Evolutionary conservation across 2,888 invertebrate genomes (phyloP), one percentile per base, ranked within the genome.

Genomic region (Bruchidius siliquastri): DNA sequence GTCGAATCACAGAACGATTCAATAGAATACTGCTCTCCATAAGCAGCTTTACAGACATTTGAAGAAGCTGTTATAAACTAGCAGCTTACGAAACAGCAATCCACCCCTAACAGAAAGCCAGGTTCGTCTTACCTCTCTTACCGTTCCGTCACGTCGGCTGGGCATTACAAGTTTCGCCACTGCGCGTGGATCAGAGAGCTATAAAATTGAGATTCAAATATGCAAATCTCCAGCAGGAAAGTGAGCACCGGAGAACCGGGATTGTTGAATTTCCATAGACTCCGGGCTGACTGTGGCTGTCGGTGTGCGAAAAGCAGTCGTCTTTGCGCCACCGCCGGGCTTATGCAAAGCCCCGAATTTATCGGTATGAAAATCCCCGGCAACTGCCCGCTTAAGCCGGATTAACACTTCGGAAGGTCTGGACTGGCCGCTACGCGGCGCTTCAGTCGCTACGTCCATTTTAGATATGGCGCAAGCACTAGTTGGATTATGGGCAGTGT

Each of bases 131-230:
- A 21, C 30, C 49, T 49, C 18, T 49, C 18, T 18, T 13, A 49
- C 10, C 49, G 1, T 49, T 8, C 13, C 18, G 18, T 49, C 49
- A 4, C n/a, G n/a, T n/a, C n/a, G n/a, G n/a, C n/a, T n/a, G n/a
- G n/a, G 49, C 49, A 49, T 49, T 49, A 49, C 13, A 49, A 49
- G 10, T 49, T 49, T 49, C 49, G 49, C 49, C 6, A 49, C 49
- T 49, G 10, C 49, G 1, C 49, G 49, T 13, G 49, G 49, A 49
- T 49, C 3, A 49, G 18, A 8, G 13, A 49, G 49, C 49, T 4
- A 22, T 68, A 68, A 68, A 68, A 68, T 68, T 68, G 68, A 20
- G 68, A 68, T 68, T 68, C 68, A 68, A 68, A 68, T 68, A 68
- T 68, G 68, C 68, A 68, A 68, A 68, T 68, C 68, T 68, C 68